Base-by-base conservation (phyloP, 2,888 invertebrate genomes). In the Mythimna ferrago region DNA sequence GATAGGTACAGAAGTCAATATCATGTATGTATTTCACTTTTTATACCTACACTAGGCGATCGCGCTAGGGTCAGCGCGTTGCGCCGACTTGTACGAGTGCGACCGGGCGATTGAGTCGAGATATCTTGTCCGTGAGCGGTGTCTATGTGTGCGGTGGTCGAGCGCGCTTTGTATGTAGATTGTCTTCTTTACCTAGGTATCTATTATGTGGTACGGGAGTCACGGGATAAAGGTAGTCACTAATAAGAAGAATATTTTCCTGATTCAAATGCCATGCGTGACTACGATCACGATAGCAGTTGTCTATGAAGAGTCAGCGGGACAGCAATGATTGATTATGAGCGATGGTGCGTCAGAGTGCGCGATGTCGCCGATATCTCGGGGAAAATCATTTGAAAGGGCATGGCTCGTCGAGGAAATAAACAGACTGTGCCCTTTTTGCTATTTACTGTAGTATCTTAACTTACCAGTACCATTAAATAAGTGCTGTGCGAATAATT, bases 251-350 rank as follows among this genome's bases (percentile, higher is more conserved):
- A 54, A 80, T 66, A 67, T 82, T 72, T 79, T 71, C 60, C 57
- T 75, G 68, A 75, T 74, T 75, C 35, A 82, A 71, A 69, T 71
- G 60, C 16, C 66, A 71, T 66, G 48, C 80, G 76, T 75, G 80
- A 83, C 69, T 67, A 14, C 16, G 54, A 75, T 75, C 68, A 81
- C 79, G 56, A 78, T 62, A 60, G 41, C 26, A 38, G 26, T 57
- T 63, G 68, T 66, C 21, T 60, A 66, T 54, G 51, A 48, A 10
- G 53, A 69, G 21, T 68, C 54, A 53, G 51, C 61, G 51, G 35
- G 65, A 10, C 41, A 62, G 19, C 61, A 57, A 38, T 67, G 67
- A 77, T 77, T 67, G 82, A 79, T 76, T 62, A 64, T 51, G 32
- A 81, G 26, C 41, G 38, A 61, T 53, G 16, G 10, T 38, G 38